Evolutionary conservation across 2,113 vertebrate species (phyloP), one percentile per base, ranked within the genome.

Genomic region (Psilopogon haemacephalus): DNA sequence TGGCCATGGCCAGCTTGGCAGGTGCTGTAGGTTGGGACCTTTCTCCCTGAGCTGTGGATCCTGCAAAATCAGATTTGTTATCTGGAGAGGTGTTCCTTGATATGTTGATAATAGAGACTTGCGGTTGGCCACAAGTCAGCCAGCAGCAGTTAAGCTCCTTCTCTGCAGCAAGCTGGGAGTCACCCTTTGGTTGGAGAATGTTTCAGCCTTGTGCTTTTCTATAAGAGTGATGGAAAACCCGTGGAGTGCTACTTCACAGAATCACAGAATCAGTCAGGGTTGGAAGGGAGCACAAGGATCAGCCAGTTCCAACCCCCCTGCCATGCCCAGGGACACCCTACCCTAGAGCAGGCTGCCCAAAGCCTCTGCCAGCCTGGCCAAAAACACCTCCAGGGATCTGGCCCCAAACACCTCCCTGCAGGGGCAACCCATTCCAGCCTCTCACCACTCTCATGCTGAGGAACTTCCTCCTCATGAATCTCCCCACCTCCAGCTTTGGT

Each of bases 211-310:
- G 0, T 79, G 75, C 89, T 72, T 27, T 67, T 12, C 30, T 44
- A 10, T 10, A 79, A 76, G 32, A 56, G 5, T 1, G 2, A 2
- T 33, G 20, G 12, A 24, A 81, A 59, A 56, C 1, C 1, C 16
- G 1, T 2, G 2, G n/a, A 27, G 13, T 37, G n/a, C 13, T 44
- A 5, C 24, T n/a, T n/a, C n/a, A n/a, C n/a, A n/a, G n/a, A n/a
- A n/a, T n/a, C n/a, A n/a, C n/a, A n/a, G n/a, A n/a, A n/a, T n/a
- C n/a, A n/a, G n/a, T n/a, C n/a, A n/a, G n/a, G n/a, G n/a, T n/a
- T n/a, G n/a, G n/a, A n/a, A n/a, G n/a, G n/a, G n/a, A n/a, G n/a
- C n/a, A n/a, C n/a, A n/a, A n/a, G n/a, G n/a, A n/a, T n/a, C n/a
- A n/a, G n/a, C n/a, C n/a, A n/a, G n/a, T n/a, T n/a, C n/a, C n/a